Percentiles rank a stretch among this genome's conserved stretches.
phyloP scores from a whole-genome alignment of 2,797 vertebrate genomes.

The Vireo griseus region DNA sequence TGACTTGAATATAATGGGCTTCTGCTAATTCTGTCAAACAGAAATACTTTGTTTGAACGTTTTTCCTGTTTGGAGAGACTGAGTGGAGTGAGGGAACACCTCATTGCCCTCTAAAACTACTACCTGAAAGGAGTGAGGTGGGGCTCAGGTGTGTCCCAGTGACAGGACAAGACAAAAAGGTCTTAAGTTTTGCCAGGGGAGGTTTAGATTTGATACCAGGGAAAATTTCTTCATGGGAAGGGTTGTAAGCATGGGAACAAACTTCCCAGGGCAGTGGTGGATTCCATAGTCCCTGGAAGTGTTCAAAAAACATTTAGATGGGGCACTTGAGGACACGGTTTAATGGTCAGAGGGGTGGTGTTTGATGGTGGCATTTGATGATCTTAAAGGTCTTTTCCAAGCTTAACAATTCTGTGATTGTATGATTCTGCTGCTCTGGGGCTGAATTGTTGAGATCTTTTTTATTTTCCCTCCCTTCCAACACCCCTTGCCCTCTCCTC shows the following conservation, averaged over 20 bases:
- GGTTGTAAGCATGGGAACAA: not conserved
- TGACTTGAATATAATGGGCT: conserved; percentile 46
- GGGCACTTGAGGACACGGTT: not conserved
- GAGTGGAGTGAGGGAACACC: not conserved
- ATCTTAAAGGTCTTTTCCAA: not conserved
- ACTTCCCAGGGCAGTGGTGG: not conserved
- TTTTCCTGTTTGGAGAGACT: not conserved
- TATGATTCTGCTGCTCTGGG: not conserved
- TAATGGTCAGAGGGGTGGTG: not conserved
- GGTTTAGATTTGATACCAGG: not conserved
- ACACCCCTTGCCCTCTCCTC: not conserved
- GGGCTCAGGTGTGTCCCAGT: fast-evolving
- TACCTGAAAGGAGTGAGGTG: not conserved
- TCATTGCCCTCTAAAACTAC: not conserved
- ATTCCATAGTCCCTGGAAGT: not conserved
- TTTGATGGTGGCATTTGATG: not conserved
- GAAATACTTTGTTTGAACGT: not conserved
- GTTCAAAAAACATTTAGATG: not conserved
- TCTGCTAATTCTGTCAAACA: not conserved
- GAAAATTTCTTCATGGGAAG: not conserved
- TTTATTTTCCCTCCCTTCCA: not conserved
- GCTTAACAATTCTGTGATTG: not conserved
- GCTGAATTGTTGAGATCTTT: not conserved
- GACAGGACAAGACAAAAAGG: not conserved
- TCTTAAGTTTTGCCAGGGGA: not conserved